Evolutionary conservation across 1,140 invertebrate genomes (phyloP), one percentile per base, ranked within the genome.

Genomic region (Reticulitermes speratus): DNA sequence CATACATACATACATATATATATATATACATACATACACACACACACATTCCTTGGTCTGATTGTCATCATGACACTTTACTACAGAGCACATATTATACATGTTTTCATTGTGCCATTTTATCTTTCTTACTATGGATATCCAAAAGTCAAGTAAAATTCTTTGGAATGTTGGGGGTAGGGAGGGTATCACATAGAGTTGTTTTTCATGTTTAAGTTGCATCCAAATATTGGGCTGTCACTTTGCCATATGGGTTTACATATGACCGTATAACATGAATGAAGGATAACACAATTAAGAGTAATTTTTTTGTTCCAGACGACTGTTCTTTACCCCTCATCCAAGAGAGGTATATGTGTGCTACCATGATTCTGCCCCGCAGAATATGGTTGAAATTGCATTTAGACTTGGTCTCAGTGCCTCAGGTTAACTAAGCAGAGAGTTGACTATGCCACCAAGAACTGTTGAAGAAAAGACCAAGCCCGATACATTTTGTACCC

Each of bases 301-400:
- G 14, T 75, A 0, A 44, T 86, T 84, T 65, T 85, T 87, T 89
- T 87, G 88, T 93, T 93, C 91, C 90, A 95, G 95, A 44, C 91
- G 95, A 59, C 90, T 96, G 21, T 96, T 96, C 89, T 94, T 93
- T 86, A 93, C 93, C 83, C 95, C 95, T 0, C 93, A 95, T 88
- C 92, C 94, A 19, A 93, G 94, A 88, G 96, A 97, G 90, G 91
- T 97, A 0, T 97, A 96, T 89, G 92, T 97, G 48, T 97, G 96
- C 90, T 96, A 96, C 90, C 93, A 95, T 87, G 95, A 96, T 87
- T 93, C 93, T 81, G 92, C 95, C 14, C 95, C 96, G 0, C 96
- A 97, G 90, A 96, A 97, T 92, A 92, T 96, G 86, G 93, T 96
- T 14, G 96, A 97, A 92, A 93, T 97, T 89, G 95, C 96, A 23